Conservation (phyloP, 2,113 vertebrate species). For the Mirza zaza region DNA sequence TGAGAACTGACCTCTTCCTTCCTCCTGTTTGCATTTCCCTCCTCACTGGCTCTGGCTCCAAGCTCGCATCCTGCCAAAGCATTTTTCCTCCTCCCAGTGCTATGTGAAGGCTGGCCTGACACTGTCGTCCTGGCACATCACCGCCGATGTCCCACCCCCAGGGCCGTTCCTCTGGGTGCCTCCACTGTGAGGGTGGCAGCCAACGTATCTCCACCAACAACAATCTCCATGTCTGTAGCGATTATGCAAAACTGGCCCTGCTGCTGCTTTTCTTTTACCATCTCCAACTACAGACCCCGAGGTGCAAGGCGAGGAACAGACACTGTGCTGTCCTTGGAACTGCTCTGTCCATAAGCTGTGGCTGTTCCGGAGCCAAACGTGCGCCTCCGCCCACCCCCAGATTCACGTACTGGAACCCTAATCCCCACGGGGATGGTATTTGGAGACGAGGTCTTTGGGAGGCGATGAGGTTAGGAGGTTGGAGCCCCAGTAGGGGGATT, state of each 20-base stretch:
- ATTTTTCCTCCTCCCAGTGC: neutral
- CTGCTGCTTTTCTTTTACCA: neutral
- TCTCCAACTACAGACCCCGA: neutral
- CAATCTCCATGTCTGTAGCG: neutral
- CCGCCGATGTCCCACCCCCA: neutral
- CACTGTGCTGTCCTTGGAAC: neutral
- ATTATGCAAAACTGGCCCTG: neutral
- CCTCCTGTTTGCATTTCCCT: neutral
- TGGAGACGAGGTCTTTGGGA: neutral
- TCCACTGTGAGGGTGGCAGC: too few relatives aligned
- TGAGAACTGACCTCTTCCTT: neutral
- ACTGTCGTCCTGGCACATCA: neutral
- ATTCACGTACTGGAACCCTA: neutral
- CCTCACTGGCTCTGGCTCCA: neutral
- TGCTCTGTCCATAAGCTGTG: neutral
- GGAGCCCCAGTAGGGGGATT: neutral
- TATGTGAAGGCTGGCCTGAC: neutral
- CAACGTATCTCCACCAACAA: neutral
- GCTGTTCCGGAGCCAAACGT: neutral
- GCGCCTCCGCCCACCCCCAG: neutral
- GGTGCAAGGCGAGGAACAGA: neutral
- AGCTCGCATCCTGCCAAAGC: neutral
- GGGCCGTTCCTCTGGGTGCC: accelerated
- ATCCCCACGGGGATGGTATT: neutral
- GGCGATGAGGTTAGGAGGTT: neutral